Conservation (phyloP, 2,113 vertebrate genomes). For the Scomber colias region DNA sequence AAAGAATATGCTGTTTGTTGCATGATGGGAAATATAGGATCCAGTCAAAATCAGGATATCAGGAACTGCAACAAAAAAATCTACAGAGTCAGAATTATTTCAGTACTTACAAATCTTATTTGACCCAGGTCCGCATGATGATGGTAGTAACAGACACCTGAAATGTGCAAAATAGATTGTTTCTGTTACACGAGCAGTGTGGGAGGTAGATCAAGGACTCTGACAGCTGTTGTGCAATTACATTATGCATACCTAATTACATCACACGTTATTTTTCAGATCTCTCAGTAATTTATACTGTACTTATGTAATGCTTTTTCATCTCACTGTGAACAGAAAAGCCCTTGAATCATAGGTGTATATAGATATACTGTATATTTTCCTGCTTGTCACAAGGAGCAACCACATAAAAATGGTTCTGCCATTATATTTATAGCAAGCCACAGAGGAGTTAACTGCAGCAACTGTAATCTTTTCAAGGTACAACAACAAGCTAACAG, state of each 20-base stretch:
- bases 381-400: conserved; percentile 7
- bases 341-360: conserved; percentile 13
- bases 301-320: conserved; percentile 18
- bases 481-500: neutral
- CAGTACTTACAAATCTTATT: neutral
- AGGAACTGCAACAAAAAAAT: neutral
- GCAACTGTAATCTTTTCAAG: conserved; percentile 14
- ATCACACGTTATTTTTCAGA: conserved; percentile 30
- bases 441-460: neutral
- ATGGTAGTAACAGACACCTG: neutral
- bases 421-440: neutral
- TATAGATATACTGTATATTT: neutral
- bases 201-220: conserved; percentile 34
- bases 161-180: neutral
- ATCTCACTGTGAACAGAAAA: conserved; percentile 8
- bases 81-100: neutral
- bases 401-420: neutral
- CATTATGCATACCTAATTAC: conserved; percentile 38
- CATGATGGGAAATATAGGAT: neutral
- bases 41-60: neutral
- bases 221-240: conserved; percentile 40
- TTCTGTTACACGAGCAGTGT: conserved; percentile 19
- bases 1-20: neutral
- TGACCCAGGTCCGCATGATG: conserved; percentile 25
- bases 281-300: conserved; percentile 16